Base-by-base conservation (phyloP, 2,797 vertebrate genomes). In the Parauchenoglanis punctatus region DNA sequence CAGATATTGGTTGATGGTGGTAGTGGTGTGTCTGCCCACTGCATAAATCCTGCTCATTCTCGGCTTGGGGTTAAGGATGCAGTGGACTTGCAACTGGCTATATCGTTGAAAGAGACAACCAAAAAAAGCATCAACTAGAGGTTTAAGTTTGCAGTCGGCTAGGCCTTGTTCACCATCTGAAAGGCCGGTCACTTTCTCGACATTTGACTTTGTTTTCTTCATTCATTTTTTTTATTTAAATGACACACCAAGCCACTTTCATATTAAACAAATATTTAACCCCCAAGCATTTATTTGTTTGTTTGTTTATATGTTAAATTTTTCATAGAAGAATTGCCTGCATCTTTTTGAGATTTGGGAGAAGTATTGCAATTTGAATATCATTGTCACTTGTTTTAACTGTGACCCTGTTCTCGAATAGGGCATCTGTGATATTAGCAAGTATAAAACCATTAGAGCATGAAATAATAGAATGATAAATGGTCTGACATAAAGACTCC, bases 391-490 rank as follows among this genome's bases (percentile, higher is more conserved):
- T n/a, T 54, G 49, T 77, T 80, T 58, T 80, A 80, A 59, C 54
- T 54, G 49, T n/a, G n/a, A 25, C 46, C 10, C 31, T 44, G 56
- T 35, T 81, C 56, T 61, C n/a, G 12, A 46, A 35, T 46, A 44
- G 31, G 56, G 7, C 59, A 54, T 68, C 46, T 68, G 46, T 83
- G 4, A 68, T 49, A 49, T 68, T 83, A 68, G 15, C 18, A 25
- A 67, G 25, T 35, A 54, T 68, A 68, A 83, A 68, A 52, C n/a
- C 46, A 54, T 83, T 83, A 54, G 15, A 67, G n/a, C n/a, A 54
- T 56, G n/a, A 12, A 68, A 54, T 70, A 83, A 83, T 68, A 54
- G n/a, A 31, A 54, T 70, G 65, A 70, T 70, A 83, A 70, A 83
- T 70, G 17, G 65, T 83, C 82, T 83, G 28, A 56, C 54, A 70